phyloP scores from a whole-genome alignment of 2,797 vertebrate genomes.

The Syngnathus acus region DNA sequence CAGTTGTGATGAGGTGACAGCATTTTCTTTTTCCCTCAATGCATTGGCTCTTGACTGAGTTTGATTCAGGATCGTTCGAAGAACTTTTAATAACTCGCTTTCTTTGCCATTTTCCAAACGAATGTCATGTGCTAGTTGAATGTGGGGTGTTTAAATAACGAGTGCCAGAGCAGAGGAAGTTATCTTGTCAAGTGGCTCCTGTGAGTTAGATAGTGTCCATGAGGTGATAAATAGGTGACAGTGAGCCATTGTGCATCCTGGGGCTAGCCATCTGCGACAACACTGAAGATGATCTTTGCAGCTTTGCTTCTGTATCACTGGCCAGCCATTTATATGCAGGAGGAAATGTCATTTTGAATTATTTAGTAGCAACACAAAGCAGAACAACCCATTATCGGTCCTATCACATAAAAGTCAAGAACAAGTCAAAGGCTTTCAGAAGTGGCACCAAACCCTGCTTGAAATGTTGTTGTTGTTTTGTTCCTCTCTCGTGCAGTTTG shows the following conservation, averaged over 20 bases:
- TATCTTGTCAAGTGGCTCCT: conserved; percentile 36
- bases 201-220: conserved; percentile 45
- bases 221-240: conserved; percentile 59
- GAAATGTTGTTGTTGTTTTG: conserved; percentile 17
- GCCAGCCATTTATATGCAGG: neutral
- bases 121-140: neutral
- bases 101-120: neutral
- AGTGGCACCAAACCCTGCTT: conserved; percentile 2
- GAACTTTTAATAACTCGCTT: neutral
- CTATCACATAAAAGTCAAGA: conserved; percentile 21
- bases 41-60: too few relatives aligned
- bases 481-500: conserved; percentile 9
- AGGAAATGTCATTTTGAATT: neutral
- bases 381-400: conserved; percentile 6
- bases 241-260: conserved; percentile 35
- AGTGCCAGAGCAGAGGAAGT: conserved; percentile 20
- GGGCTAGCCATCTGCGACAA: conserved; percentile 39
- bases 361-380: conserved; percentile 5
- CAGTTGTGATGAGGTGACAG: too few relatives aligned
- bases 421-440: neutral
- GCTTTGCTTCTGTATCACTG: neutral
- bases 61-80: neutral
- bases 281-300: neutral
- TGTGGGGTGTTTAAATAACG: neutral
- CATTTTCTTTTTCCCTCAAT: too few relatives aligned